phyloP scores from a whole-genome alignment of 2,888 invertebrate genomes.

The Hyposoter didymator region DNA sequence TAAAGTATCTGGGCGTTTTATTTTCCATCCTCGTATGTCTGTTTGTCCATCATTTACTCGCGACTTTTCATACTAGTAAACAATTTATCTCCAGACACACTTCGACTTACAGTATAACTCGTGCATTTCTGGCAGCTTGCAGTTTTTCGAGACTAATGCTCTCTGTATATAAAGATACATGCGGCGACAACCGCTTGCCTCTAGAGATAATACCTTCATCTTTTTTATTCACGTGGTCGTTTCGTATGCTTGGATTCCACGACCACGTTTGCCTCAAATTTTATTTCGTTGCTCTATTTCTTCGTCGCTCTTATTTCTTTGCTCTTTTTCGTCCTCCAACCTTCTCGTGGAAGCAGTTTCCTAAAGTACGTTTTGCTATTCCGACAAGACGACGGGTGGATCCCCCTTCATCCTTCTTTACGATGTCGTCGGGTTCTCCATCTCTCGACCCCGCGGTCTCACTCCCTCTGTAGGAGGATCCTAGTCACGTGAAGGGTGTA shows the following conservation, averaged over 20 bases:
- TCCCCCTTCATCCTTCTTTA: conserved; percentile 43
- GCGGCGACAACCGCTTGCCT: conserved; percentile 1
- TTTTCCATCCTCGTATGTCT: conserved; percentile 22
- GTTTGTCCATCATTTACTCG: conserved; percentile 22
- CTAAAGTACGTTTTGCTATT: conserved; percentile 56
- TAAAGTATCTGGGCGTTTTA: conserved; percentile 23
- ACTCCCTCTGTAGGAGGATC: neutral
- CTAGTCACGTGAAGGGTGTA: conserved; percentile 11
- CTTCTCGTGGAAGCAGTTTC: conserved; percentile 27
- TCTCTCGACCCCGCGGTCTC: neutral
- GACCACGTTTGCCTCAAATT: conserved; percentile 43
- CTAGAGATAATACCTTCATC: neutral
- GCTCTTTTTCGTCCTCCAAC: conserved; percentile 1
- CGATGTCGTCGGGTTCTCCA: conserved; percentile 29
- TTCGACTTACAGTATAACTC: neutral
- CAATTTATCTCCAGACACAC: conserved; percentile 18
- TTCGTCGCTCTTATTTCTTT: conserved; percentile 18
- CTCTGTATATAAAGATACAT: conserved; percentile 12
- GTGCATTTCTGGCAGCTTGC: conserved; percentile 11
- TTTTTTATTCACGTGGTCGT: neutral
- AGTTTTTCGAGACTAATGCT: conserved; percentile 17
- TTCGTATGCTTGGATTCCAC: conserved; percentile 19
- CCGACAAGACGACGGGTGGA: conserved; percentile 36
- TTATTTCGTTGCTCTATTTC: conserved; percentile 43
- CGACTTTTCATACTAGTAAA: conserved; percentile 1